Evolutionary conservation across 2,888 invertebrate species (phyloP).

Genomic region (Cabera pusaria): DNA sequence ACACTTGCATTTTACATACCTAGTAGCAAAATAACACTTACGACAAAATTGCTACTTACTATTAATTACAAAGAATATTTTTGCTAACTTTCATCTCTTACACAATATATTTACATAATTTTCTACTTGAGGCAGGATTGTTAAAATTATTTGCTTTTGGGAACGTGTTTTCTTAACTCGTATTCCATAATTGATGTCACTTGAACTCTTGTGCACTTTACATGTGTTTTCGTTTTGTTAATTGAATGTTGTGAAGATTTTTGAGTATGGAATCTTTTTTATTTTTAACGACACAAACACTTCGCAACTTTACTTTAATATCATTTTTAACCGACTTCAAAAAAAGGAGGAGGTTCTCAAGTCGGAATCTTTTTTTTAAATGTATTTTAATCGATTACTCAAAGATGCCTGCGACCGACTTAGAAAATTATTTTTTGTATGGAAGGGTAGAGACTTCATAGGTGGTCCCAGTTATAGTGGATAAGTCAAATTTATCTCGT

Average conservation of each 20-base stretch:
- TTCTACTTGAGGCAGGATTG: conserved; percentile 41
- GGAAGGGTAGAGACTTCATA: too few relatives aligned
- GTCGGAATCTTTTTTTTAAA: too few relatives aligned
- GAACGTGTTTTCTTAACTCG: conserved; percentile 28
- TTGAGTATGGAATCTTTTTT: too few relatives aligned
- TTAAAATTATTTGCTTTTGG: conserved; percentile 33
- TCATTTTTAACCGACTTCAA: background rate
- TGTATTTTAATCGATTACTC: too few relatives aligned
- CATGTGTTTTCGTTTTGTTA: conserved; percentile 11
- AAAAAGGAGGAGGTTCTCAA: background rate
- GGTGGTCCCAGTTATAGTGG: too few relatives aligned
- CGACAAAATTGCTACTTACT: conserved; percentile 51
- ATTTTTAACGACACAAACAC: too few relatives aligned
- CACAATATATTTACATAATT: conserved; percentile 64
- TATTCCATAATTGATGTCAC: conserved; percentile 28
- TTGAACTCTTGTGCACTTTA: conserved; percentile 16
- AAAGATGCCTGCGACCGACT: too few relatives aligned
- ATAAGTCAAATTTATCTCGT: too few relatives aligned
- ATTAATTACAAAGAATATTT: conserved; percentile 66
- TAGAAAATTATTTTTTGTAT: too few relatives aligned
- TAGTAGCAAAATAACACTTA: conserved; percentile 18
- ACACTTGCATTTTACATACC: conserved; percentile 10
- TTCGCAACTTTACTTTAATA: too few relatives aligned
- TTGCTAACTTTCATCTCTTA: conserved; percentile 73
- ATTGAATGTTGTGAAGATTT: conserved; percentile 6